A percentile compares a stretch with the other conserved stretches of the same genome.
phyloP scores from a whole-genome alignment of 2,113 vertebrate genomes.

The Urocolius indicus region DNA sequence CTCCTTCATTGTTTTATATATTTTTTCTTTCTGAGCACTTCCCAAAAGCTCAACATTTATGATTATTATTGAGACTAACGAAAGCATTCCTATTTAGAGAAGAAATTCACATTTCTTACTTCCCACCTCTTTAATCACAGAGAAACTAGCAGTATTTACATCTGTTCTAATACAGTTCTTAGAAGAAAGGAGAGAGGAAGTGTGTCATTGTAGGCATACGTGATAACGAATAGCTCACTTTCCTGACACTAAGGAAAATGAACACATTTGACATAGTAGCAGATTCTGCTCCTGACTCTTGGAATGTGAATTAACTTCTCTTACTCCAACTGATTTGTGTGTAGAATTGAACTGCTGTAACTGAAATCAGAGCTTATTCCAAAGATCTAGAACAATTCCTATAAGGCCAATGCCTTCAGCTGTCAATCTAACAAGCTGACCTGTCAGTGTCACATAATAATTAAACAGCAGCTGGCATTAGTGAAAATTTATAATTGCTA shows the following conservation, averaged over 20 bases:
- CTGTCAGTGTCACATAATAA: slow-evolving; percentile 72
- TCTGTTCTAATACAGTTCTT: not conserved
- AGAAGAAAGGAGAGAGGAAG: not conserved
- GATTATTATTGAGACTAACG: not conserved
- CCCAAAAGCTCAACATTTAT: not conserved
- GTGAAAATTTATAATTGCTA: slow-evolving; percentile 79
- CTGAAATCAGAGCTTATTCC: slow-evolving; percentile 9
- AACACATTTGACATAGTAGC: not conserved
- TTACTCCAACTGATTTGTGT: not conserved
- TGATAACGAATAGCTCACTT: not conserved
- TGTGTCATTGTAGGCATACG: not conserved
- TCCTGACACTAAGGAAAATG: not conserved
- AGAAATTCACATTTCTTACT: not conserved
- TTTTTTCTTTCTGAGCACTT: not conserved
- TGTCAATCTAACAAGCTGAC: slow-evolving; percentile 63
- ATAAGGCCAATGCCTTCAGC: slow-evolving; percentile 30
- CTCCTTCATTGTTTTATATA: not conserved
- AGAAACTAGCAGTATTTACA: not conserved
- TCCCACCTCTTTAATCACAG: not conserved
- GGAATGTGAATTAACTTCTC: slow-evolving; percentile 1
- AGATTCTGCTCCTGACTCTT: not conserved
- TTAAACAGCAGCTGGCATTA: slow-evolving; percentile 69
- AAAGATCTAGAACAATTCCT: slow-evolving; percentile 40
- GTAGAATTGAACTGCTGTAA: not conserved
- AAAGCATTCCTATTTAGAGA: not conserved